These are phyloP conservation scores for Lethenteron camtschaticum DNA, from an alignment of 2,113 vertebrate species.

Conservation along the genomic window DNA sequence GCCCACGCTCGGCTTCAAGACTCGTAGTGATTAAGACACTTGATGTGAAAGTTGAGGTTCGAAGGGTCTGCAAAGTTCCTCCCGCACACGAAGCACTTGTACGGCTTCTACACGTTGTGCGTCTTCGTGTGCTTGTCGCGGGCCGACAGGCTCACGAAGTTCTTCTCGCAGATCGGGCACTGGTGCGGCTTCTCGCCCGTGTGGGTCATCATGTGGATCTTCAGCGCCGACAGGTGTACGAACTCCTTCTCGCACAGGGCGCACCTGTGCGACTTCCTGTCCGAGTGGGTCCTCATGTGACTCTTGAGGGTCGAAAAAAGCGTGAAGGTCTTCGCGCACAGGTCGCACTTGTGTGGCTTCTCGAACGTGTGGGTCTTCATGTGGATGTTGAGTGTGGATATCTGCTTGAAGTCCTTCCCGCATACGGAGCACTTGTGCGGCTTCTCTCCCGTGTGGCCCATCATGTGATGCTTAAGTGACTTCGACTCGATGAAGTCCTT, in stretches of 20 bases:
- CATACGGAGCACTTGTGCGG: background rate
- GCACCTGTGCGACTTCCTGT: background rate
- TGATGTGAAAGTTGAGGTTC: conserved; percentile 50
- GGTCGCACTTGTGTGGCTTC: background rate
- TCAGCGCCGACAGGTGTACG: background rate
- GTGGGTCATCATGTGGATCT: background rate
- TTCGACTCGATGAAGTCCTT: background rate
- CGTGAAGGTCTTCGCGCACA: conserved; percentile 3
- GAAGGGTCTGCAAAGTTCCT: conserved; percentile 57
- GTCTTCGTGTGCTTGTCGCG: conserved; percentile 65
- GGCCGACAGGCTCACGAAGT: conserved; percentile 43
- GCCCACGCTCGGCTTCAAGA: too few species aligned
- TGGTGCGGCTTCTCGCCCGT: background rate
- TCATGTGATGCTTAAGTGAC: background rate
- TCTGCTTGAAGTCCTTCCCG: conserved; percentile 2
- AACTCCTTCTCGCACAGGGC: conserved; percentile 1
- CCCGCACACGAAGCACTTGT: conserved; percentile 45
- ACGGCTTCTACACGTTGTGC: conserved; percentile 46
- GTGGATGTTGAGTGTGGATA: background rate
- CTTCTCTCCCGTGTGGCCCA: conserved; percentile 1
- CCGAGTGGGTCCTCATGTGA: background rate
- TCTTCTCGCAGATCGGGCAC: background rate
- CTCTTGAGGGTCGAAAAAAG: background rate
- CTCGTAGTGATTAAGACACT: conserved; percentile 33
- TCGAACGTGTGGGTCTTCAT: conserved; percentile 26